A percentile compares a stretch with the other conserved stretches of the same genome.
Conservation (phyloP, 2,113 vertebrate species). For the Aegithalos caudatus region DNA sequence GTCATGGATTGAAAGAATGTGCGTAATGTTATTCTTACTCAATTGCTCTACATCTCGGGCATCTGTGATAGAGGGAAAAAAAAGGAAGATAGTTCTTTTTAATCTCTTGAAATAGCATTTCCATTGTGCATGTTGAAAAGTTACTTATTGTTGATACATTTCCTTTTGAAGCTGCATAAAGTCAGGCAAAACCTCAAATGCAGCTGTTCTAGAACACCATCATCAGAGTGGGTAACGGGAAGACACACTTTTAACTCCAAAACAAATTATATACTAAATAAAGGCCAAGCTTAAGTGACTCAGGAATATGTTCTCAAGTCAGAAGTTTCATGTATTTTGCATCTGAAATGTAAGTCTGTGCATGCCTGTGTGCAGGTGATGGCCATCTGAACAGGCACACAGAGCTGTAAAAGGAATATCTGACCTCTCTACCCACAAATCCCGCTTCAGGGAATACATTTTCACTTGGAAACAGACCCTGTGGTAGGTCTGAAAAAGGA, state of each 20-base stretch:
- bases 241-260: conserved; percentile 71
- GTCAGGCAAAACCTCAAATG: conserved; percentile 82
- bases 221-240: neutral
- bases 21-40: conserved; percentile 90
- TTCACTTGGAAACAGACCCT: neutral
- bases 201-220: conserved; percentile 68
- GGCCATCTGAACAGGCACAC: conserved; percentile 16
- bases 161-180: conserved; percentile 69
- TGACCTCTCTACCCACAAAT: neutral
- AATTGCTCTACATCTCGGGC: conserved; percentile 88
- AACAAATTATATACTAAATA: conserved; percentile 82
- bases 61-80: conserved; percentile 72
- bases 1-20: conserved; percentile 90
- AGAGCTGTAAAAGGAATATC: neutral
- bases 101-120: neutral
- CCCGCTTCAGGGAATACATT: neutral
- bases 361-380: conserved; percentile 20
- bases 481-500: neutral
- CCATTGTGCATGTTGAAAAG: conserved; percentile 19
- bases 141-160: neutral
- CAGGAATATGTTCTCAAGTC: conserved; percentile 48
- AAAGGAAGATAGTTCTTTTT: neutral
- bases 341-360: conserved; percentile 21
- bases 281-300: conserved; percentile 75
- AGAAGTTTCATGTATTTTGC: conserved; percentile 61